Percentiles rank a stretch among this genome's conserved stretches.
Conservation (phyloP, 2,797 vertebrate species). For the Rhynchotus rufescens region DNA sequence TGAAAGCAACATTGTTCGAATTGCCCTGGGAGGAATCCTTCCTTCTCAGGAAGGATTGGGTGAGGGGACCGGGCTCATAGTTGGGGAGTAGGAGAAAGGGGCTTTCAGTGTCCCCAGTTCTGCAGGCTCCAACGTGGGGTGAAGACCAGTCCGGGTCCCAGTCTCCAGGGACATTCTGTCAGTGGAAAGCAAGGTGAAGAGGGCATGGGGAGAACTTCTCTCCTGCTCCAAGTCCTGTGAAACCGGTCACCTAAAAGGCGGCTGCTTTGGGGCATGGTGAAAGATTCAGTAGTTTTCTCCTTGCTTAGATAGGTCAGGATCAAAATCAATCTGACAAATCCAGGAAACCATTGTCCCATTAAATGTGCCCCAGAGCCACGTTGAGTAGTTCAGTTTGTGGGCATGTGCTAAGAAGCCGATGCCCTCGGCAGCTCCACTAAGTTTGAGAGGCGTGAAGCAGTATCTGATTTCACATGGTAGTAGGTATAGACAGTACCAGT, state of each 20-base stretch:
- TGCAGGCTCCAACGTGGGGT: not conserved
- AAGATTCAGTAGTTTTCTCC: not conserved
- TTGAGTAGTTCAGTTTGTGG: not conserved
- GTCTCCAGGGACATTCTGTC: not conserved
- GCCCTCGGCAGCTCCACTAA: not conserved
- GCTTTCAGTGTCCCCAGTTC: not conserved
- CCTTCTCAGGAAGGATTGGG: not conserved
- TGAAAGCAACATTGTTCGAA: not conserved
- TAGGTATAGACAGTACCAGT: not conserved
- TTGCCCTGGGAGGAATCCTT: not conserved
- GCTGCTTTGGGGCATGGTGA: not conserved
- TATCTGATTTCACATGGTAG: not conserved
- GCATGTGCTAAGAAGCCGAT: not conserved
- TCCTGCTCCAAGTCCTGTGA: not conserved
- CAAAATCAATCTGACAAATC: not conserved
- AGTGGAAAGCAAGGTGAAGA: not conserved
- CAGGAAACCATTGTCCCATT: not conserved
- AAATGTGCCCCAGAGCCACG: not conserved
- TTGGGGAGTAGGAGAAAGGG: not conserved
- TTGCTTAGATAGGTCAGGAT: not conserved
- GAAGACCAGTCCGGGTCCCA: not conserved
- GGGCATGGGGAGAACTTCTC: accelerated
- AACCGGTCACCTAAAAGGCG: not conserved
- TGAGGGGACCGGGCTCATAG: not conserved
- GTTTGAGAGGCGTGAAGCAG: not conserved